phyloP scores from a whole-genome alignment of 2,888 invertebrate species.

The Boloria selene region DNA sequence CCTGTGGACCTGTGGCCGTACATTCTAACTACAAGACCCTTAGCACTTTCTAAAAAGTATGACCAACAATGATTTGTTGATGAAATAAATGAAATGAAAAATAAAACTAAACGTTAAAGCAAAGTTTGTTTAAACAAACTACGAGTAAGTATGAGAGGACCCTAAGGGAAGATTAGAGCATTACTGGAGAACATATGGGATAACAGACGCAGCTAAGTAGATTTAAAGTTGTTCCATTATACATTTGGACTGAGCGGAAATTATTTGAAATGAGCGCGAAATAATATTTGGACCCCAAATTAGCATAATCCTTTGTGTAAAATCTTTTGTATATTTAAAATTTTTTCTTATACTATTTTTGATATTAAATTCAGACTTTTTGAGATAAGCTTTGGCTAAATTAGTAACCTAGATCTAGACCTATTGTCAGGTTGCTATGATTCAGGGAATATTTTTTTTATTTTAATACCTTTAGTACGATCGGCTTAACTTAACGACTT shows the following conservation, averaged over 20 bases:
- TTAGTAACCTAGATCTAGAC: no score
- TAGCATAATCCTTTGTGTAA: constrained; percentile 66
- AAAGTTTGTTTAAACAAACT: neutral
- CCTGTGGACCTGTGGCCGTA: no score
- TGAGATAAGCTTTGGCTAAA: no score
- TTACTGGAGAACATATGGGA: constrained; percentile 32
- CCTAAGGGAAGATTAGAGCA: constrained; percentile 26
- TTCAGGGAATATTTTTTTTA: no score
- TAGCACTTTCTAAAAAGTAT: no score
- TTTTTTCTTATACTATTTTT: constrained; percentile 4
- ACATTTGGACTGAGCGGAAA: constrained; percentile 59
- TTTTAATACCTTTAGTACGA: no score
- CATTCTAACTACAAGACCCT: no score
- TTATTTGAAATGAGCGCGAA: constrained; percentile 71
- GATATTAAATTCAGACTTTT: neutral
- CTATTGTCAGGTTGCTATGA: no score
- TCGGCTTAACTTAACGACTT: no score
- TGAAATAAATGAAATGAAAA: no score
- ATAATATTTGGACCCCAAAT: constrained; percentile 64
- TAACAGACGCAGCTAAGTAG: constrained; percentile 55
- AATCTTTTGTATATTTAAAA: constrained; percentile 35
- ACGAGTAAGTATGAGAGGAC: constrained; percentile 15
- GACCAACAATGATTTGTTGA: no score
- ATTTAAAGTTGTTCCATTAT: constrained; percentile 62
- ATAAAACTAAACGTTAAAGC: neutral